Conservation (phyloP, 2,113 vertebrate genomes). For the Tamias sibiricus region DNA sequence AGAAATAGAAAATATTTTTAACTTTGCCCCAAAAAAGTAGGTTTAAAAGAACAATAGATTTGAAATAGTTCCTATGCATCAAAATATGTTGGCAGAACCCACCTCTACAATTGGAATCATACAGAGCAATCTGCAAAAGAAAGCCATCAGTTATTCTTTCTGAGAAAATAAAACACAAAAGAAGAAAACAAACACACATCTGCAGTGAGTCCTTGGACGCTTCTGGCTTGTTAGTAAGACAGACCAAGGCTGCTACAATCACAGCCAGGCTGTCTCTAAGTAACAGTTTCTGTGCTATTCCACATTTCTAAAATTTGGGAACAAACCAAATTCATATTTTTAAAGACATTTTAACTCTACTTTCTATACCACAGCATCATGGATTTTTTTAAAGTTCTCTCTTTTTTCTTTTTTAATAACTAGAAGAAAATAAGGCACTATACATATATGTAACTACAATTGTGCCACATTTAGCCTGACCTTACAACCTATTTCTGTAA, state of each 20-base stretch:
- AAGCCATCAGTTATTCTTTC: constrained; percentile 38
- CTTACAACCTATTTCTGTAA: background rate
- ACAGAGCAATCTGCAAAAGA: constrained; percentile 48
- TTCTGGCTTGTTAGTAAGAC: background rate
- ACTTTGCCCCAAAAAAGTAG: background rate
- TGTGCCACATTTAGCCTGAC: background rate
- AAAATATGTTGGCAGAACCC: constrained; percentile 35
- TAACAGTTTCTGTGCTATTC: background rate
- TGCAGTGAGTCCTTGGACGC: background rate
- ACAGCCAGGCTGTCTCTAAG: background rate
- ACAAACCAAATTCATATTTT: constrained; percentile 44
- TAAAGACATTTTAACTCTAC: constrained; percentile 48
- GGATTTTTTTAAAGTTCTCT: background rate
- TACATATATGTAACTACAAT: background rate
- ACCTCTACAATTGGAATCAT: constrained; percentile 23
- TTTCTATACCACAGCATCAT: background rate
- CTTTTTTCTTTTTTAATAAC: constrained; percentile 37
- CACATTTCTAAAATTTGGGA: constrained; percentile 13
- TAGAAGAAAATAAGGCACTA: background rate
- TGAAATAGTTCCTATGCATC: constrained; percentile 19
- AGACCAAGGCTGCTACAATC: background rate
- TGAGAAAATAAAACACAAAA: constrained; percentile 57
- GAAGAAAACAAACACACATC: background rate
- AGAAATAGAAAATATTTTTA: constrained; percentile 22
- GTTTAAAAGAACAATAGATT: constrained; percentile 53